Evolutionary conservation across 1,140 invertebrate genomes (phyloP), one percentile per base, ranked within the genome.

Genomic region (Calliphora vicina): DNA sequence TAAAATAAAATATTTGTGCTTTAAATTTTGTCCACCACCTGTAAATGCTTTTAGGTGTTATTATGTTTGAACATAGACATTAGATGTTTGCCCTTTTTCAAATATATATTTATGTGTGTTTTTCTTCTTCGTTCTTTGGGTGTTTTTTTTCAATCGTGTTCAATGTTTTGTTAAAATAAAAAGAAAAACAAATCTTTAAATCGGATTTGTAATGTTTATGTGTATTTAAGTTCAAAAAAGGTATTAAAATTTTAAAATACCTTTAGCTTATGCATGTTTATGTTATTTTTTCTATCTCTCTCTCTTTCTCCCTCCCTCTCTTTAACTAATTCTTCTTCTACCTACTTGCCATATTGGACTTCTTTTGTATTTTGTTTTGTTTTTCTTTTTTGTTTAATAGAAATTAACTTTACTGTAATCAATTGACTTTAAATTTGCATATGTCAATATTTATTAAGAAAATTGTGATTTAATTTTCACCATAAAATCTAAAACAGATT

Each of bases 131-230:
- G 12, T 50, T 50, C 17, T 50, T 50, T 12, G 12, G n/a, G n/a
- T n/a, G n/a, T n/a, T n/a, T 50, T 50, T 50, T 13, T 50, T 12
- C 12, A 50, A 50, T 50, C 15, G 45, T 50, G 4, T 50, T 50
- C 3, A n/a, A 17, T 50, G 45, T 50, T 50, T 13, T 50, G 45
- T 50, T 6, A 50, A 50, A 50, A 50, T 6, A 50, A 20, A 1
- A 67, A 23, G n/a, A 23, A 12, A 67, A 67, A 8, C 1, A 23
- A 67, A 67, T 67, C 61, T 67, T 67, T 67, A 67, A 67, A 67
- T 67, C 61, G 61, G 61, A 67, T 67, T 67, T 67, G 61, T 67
- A 67, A 67, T 67, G 61, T 67, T 67, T 67, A 67, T 67, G n/a
- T 67, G 61, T 67, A 67, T 67, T 67, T 67, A 67, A 67, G 61